A percentile compares a stretch with the other conserved stretches of the same genome.
phyloP scores from a whole-genome alignment of 2,797 vertebrate genomes.

The Pseudochirops corinnae region DNA sequence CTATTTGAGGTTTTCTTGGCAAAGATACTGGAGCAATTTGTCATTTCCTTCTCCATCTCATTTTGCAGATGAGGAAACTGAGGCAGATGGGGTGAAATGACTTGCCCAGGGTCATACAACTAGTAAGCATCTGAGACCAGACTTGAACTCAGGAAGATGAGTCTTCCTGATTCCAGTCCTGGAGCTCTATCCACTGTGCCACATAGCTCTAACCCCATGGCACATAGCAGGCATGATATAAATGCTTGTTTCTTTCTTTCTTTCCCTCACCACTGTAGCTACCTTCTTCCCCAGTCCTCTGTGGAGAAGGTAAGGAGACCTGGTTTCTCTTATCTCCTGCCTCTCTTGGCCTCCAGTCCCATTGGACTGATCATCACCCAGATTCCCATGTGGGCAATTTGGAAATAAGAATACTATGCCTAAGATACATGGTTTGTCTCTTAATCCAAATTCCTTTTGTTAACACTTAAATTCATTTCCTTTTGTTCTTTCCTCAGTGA shows the following conservation, averaged over 20 bases:
- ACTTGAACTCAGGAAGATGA: not conserved
- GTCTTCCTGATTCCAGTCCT: not conserved
- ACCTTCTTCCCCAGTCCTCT: not conserved
- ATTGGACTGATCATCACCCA: not conserved
- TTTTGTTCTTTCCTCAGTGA: not conserved
- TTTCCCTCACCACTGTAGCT: not conserved
- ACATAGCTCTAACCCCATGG: not conserved
- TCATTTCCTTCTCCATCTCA: not conserved
- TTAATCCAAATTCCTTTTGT: not conserved
- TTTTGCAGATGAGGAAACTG: not conserved
- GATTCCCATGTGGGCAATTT: not conserved
- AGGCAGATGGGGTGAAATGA: not conserved
- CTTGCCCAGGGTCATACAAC: not conserved
- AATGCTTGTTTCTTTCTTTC: not conserved
- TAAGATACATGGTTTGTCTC: not conserved
- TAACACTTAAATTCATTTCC: not conserved
- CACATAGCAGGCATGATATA: not conserved
- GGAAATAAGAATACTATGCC: not conserved
- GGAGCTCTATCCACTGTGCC: not conserved
- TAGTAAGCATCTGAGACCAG: not conserved
- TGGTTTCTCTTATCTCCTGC: not conserved
- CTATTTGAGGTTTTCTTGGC: not conserved
- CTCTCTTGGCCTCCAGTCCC: not conserved
- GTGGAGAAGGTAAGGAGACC: not conserved
- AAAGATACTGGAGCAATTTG: not conserved